Conservation (phyloP, 2,113 vertebrate genomes). For the Campylomormyrus tamandua region DNA sequence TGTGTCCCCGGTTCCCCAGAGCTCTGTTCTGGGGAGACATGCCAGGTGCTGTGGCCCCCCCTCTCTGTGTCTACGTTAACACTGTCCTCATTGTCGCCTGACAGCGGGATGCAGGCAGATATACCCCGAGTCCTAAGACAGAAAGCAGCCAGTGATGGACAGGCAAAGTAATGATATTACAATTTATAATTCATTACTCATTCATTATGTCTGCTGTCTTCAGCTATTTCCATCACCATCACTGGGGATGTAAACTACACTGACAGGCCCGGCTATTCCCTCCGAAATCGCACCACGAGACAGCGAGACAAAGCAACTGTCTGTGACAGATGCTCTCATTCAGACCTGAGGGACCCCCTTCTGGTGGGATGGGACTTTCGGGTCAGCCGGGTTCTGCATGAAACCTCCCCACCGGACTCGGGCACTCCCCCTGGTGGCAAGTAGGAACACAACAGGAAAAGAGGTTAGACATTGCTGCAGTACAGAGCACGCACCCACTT, state of each 20-base stretch:
- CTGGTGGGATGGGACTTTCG: conserved; percentile 19
- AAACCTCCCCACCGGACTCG: not conserved
- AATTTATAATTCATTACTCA: not conserved
- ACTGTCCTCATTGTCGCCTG: conserved; percentile 33
- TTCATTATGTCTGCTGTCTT: not conserved
- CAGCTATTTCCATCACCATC: not conserved
- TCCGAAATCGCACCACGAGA: not conserved
- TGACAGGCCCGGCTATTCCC: not conserved
- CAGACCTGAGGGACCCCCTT: conserved; percentile 40
- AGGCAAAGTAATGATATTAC: not conserved
- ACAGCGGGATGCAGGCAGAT: not conserved
- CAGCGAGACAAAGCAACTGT: not conserved
- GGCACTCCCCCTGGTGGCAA: conserved; percentile 23
- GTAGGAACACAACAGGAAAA: not conserved
- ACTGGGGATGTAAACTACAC: not conserved
- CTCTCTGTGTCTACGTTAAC: conserved; percentile 27
- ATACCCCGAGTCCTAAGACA: not conserved
- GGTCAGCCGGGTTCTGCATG: conserved; percentile 5
- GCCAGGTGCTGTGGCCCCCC: conserved; percentile 4
- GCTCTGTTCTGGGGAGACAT: not conserved
- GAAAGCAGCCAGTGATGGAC: not conserved
- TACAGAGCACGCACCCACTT: not conserved
- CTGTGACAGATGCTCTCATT: not conserved
- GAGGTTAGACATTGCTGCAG: not conserved
- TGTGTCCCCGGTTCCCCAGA: not conserved